These are phyloP conservation scores for Acromyrmex heyeri DNA, from an alignment of 1,140 invertebrate genomes.

Conservation along the genomic window DNA sequence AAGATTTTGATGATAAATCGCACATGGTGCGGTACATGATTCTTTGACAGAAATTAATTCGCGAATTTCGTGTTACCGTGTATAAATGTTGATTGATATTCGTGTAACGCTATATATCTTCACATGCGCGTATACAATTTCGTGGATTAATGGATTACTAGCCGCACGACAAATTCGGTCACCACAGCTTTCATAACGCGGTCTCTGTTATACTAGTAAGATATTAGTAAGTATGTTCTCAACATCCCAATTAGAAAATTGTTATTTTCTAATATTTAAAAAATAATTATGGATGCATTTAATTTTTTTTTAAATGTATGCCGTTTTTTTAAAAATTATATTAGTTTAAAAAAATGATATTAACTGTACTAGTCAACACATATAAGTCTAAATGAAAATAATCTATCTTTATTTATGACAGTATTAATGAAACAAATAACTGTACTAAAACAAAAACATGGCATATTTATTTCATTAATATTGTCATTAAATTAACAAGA, in stretches of 20 bases:
- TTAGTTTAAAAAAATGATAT: too few relatives aligned
- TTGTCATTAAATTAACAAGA: too few relatives aligned
- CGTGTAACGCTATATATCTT: constrained; percentile 29
- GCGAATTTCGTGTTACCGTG: constrained; percentile 54
- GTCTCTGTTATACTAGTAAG: neutral
- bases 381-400: too few relatives aligned
- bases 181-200: neutral
- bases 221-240: neutral
- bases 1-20: constrained; percentile 50
- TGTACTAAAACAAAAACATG: too few relatives aligned
- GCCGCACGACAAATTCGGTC: constrained; percentile 44
- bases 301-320: neutral
- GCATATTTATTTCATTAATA: too few relatives aligned
- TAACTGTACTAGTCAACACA: too few relatives aligned
- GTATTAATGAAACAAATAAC: too few relatives aligned
- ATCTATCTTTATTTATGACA: too few relatives aligned
- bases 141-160: constrained; percentile 51
- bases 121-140: constrained; percentile 23
- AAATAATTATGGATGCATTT: neutral
- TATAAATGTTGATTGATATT: constrained; percentile 54
- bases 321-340: neutral
- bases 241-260: neutral
- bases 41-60: constrained; percentile 57
- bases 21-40: neutral
- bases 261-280: neutral